Conservation (phyloP, 2,888 invertebrate genomes). For the Scaptomyza tumidula region DNA sequence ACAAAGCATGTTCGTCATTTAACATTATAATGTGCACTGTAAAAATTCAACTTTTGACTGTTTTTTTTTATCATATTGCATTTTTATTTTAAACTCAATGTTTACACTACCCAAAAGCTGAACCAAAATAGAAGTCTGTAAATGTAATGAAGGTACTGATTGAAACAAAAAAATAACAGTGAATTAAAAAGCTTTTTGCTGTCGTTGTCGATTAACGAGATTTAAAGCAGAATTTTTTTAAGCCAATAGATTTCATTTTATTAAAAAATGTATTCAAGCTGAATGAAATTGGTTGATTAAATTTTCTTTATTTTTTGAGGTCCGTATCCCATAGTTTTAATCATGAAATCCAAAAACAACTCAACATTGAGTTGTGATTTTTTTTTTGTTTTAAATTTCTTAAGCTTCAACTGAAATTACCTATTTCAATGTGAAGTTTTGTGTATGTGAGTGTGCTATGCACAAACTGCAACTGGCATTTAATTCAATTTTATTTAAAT, state of each 20-base stretch:
- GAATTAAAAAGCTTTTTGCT: slow-evolving; percentile 29
- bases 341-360: background rate
- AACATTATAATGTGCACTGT: slow-evolving; percentile 27
- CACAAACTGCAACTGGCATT: slow-evolving; percentile 43
- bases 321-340: too few relatives aligned
- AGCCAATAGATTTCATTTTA: background rate
- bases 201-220: slow-evolving; percentile 23
- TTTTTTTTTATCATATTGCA: slow-evolving; percentile 20
- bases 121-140: slow-evolving; percentile 2
- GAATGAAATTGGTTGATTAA: background rate
- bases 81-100: slow-evolving; percentile 48
- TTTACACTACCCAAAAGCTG: slow-evolving; percentile 29
- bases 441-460: slow-evolving; percentile 20
- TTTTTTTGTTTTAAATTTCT: background rate
- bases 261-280: slow-evolving; percentile 1
- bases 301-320: too few relatives aligned
- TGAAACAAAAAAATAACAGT: slow-evolving; percentile 22
- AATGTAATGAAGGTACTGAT: background rate
- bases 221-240: slow-evolving; percentile 20
- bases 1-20: slow-evolving; percentile 34
- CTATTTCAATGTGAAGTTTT: slow-evolving; percentile 1
- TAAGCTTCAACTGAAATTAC: slow-evolving; percentile 33
- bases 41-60: slow-evolving; percentile 10
- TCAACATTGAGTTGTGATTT: background rate
- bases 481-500: slow-evolving; percentile 77